Evolutionary conservation across 2,888 invertebrate species (phyloP).

Genomic region (Drosophila recens): DNA sequence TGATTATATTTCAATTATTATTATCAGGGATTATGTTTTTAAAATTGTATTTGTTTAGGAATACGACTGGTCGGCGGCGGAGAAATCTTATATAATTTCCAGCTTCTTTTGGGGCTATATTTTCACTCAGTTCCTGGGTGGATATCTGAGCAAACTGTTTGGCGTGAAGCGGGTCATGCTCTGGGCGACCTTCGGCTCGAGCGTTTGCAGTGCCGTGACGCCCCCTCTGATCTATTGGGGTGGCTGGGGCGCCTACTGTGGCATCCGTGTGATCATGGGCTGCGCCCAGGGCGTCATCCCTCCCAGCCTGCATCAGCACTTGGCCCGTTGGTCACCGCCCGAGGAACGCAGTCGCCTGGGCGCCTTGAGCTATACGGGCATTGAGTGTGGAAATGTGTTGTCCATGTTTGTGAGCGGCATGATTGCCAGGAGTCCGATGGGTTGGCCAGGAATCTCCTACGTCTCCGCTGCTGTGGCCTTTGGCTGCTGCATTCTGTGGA

Average conservation of each 20-base stretch:
- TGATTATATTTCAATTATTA: no score
- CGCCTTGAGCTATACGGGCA: constrained; percentile 87
- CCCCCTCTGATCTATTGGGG: constrained; percentile 88
- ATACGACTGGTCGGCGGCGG: constrained; percentile 85
- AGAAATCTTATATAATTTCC: constrained; percentile 87
- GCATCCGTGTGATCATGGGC: constrained; percentile 88
- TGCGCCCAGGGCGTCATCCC: constrained; percentile 88
- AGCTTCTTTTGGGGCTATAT: constrained; percentile 93
- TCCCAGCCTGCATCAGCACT: constrained; percentile 70
- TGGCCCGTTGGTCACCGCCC: constrained; percentile 89
- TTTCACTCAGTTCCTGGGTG: constrained; percentile 87
- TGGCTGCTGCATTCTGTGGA: constrained; percentile 86
- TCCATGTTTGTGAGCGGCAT: constrained; percentile 7
- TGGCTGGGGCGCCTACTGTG: constrained; percentile 87
- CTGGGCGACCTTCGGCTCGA: no score
- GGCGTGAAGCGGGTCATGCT: constrained; percentile 89
- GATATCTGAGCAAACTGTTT: constrained; percentile 88
- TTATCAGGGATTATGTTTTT: no score
- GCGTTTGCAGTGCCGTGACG: constrained; percentile 88
- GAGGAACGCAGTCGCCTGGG: constrained; percentile 87
- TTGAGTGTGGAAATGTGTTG: constrained; percentile 88
- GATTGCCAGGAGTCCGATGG: constrained; percentile 5
- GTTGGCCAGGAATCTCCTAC: constrained; percentile 3
- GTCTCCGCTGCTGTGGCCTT: constrained; percentile 86
- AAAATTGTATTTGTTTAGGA: constrained; percentile 51